Evolutionary conservation across 2,113 vertebrate species (phyloP), one percentile per base, ranked within the genome.

Genomic region (Phalacrocorax aristotelis): DNA sequence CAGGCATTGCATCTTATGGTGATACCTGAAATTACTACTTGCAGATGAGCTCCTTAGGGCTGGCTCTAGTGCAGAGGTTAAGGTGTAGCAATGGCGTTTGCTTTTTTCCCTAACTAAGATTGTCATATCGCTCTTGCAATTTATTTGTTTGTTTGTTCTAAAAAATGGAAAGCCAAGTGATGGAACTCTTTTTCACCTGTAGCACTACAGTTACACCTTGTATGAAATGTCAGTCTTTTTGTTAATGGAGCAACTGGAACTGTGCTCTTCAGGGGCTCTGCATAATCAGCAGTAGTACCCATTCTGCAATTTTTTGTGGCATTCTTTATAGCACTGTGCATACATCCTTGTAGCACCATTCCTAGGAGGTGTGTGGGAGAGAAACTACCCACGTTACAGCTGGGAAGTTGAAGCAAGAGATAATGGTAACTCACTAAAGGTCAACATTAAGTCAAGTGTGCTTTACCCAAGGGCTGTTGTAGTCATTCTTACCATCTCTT

Each of bases 291-390:
- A 62, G 36, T 9, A 76, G 62, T n/a, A 52, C 36, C 66, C 52
- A 40, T 91, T 95, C 81, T 89, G 61, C 72, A 65, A 15, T 54
- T 93, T 76, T 87, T n/a, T n/a, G 49, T 89, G 66, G 69, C 74
- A 21, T 93, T 87, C 80, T 84, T 61, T 46, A 21, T 9, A 66
- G 72, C 44, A 30, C 19, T 93, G 40, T 23, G 64, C 86, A 76
- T 54, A 30, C 44, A 76, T 51, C 89, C 30, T 17, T 68, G 69
- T 17, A 68, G 89, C 55, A 70, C 85, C 60, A 18, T 79, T 76
- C 83, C 70, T 84, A 87, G 94, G 93, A 95, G 84, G 60, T 38
- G 57, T 58, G 91, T 89, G 87, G 91, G 90, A 96, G 77, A 87
- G 52, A 42, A 92, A 27, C 83, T 89, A 25, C 74, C 92, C 86